A percentile compares a stretch with the other conserved stretches of the same genome.
These are phyloP conservation scores for Mustela lutreola DNA, from an alignment of 2,113 vertebrate species.

Conservation along the genomic window DNA sequence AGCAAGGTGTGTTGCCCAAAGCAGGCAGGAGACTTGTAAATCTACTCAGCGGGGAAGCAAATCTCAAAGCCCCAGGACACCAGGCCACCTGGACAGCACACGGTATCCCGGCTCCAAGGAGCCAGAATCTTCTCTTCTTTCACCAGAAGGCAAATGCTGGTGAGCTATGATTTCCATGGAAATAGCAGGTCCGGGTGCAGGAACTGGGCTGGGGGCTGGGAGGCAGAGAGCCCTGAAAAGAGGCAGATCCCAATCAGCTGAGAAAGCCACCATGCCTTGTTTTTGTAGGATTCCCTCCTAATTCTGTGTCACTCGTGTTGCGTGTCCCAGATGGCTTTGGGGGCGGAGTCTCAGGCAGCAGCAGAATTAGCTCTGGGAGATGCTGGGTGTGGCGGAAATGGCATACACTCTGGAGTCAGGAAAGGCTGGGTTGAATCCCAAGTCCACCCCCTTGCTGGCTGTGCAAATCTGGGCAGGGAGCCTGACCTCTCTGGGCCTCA, in stretches of 20 bases:
- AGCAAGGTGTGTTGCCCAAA: rapidly evolving
- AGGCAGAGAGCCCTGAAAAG: background rate
- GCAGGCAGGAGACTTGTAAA: rapidly evolving
- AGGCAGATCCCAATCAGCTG: rapidly evolving
- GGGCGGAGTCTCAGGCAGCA: background rate
- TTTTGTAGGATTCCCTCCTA: background rate
- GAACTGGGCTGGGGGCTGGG: background rate
- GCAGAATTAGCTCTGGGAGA: background rate
- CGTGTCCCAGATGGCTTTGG: background rate
- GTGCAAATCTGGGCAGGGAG: background rate
- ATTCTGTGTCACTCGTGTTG: background rate
- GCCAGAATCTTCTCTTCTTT: background rate
- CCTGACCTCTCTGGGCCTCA: background rate
- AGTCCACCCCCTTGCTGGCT: background rate
- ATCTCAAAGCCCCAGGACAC: background rate
- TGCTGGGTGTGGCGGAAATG: background rate
- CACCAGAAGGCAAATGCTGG: background rate
- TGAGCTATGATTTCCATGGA: background rate
- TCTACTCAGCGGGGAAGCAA: background rate
- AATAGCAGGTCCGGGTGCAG: rapidly evolving
- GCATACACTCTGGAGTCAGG: background rate
- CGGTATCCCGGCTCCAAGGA: background rate
- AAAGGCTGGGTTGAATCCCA: background rate
- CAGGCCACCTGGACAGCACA: background rate
- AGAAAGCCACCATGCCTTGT: rapidly evolving